Conservation (phyloP, 2,888 invertebrate species). For the Euclidia mi region DNA sequence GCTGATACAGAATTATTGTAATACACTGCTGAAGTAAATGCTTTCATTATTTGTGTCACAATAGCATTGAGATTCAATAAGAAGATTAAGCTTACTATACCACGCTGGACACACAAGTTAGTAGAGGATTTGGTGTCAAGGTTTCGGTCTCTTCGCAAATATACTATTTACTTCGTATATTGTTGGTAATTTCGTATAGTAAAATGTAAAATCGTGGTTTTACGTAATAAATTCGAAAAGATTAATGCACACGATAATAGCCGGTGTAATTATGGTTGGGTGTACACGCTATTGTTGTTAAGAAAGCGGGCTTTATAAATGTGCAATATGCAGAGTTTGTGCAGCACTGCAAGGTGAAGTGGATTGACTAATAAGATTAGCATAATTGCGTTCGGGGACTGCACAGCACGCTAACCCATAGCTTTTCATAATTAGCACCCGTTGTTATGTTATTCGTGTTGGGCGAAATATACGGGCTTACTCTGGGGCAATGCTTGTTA, state of each 20-base stretch:
- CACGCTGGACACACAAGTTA: too few species aligned
- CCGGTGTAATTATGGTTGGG: conserved; percentile 49
- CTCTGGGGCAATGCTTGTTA: conserved; percentile 23
- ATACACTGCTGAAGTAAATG: too few species aligned
- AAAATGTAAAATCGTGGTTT: conserved; percentile 17
- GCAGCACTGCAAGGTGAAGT: conserved; percentile 77
- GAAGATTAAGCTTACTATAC: too few species aligned
- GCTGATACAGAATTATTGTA: too few species aligned
- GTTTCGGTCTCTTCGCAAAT: too few species aligned
- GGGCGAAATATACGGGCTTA: conserved; percentile 36
- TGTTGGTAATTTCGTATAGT: conserved; percentile 11
- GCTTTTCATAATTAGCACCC: conserved; percentile 83
- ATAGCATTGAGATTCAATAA: too few species aligned
- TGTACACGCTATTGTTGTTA: conserved; percentile 52
- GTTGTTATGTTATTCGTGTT: conserved; percentile 56
- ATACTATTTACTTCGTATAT: too few species aligned
- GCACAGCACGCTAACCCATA: conserved; percentile 85
- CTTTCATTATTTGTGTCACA: too few species aligned
- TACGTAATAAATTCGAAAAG: conserved; percentile 51
- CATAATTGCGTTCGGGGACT: conserved; percentile 79
- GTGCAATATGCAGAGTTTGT: conserved; percentile 55
- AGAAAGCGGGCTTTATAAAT: conserved; percentile 47
- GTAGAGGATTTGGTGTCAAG: too few species aligned
- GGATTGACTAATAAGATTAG: conserved; percentile 88
- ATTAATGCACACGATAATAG: conserved; percentile 45